Percentiles rank a stretch among this genome's conserved stretches.
These are phyloP conservation scores for Caenorhabditis inopinata DNA, from an alignment of 1,140 invertebrate genomes.

Conservation along the genomic window DNA sequence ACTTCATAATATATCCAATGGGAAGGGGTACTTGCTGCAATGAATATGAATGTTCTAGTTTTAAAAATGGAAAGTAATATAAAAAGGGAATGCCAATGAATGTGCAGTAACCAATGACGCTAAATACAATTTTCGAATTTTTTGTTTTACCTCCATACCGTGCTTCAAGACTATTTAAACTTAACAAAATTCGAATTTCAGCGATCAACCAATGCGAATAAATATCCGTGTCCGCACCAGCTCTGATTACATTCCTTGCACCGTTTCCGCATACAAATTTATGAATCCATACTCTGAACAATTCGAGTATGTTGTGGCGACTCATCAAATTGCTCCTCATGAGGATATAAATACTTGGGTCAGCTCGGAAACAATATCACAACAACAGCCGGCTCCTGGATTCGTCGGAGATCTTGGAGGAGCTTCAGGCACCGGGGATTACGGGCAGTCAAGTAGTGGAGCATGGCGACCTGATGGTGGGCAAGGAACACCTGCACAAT, in stretches of 20 bases:
- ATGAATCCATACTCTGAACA: constrained; percentile 62
- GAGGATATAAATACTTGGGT: constrained; percentile 11
- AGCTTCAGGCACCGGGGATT: not conserved
- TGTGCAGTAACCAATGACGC: no score
- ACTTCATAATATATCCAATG: no score
- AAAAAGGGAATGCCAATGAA: no score
- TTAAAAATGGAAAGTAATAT: no score
- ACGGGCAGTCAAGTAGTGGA: constrained; percentile 5
- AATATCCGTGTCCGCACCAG: constrained; percentile 45
- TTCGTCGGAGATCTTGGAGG: not conserved
- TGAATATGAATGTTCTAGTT: no score
- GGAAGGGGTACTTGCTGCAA: no score
- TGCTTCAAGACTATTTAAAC: no score
- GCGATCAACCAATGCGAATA: constrained; percentile 35
- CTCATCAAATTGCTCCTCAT: constrained; percentile 46
- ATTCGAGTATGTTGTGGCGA: constrained; percentile 63
- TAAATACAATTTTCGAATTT: no score
- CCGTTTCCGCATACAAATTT: constrained; percentile 59
- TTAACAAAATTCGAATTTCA: not conserved
- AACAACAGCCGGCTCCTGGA: not conserved
- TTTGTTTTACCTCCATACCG: no score
- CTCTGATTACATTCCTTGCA: constrained; percentile 39
- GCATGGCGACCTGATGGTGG: not conserved
- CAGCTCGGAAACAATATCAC: not conserved
- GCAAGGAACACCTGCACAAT: not conserved